Conservation (phyloP, 2,113 vertebrate species). For the Oryzias woworae region DNA sequence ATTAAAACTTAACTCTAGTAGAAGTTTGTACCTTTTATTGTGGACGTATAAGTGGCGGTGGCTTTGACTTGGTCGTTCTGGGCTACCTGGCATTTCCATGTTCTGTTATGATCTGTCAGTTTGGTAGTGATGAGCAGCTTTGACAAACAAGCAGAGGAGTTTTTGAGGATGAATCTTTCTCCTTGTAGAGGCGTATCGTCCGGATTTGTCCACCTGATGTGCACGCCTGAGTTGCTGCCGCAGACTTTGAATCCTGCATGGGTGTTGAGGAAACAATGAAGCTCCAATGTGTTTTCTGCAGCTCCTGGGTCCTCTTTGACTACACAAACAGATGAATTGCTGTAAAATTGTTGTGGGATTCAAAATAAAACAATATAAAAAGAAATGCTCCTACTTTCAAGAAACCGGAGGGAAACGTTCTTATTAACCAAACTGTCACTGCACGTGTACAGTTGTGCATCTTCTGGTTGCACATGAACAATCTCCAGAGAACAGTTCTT, state of each 20-base stretch:
- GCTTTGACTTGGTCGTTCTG: conserved; percentile 31
- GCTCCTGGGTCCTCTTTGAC: background rate
- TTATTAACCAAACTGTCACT: conserved; percentile 8
- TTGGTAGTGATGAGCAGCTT: conserved; percentile 39
- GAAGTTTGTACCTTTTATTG: conserved; percentile 39
- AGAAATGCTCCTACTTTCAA: conserved; percentile 36
- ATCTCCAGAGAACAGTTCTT: conserved; percentile 59
- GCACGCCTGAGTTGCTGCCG: conserved; percentile 21
- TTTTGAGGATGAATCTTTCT: conserved; percentile 26
- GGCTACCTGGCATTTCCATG: conserved; percentile 54
- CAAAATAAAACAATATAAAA: no score
- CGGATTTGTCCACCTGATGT: conserved; percentile 42
- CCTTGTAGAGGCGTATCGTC: conserved; percentile 29
- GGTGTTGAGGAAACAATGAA: conserved; percentile 46
- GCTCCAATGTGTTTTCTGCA: conserved; percentile 10
- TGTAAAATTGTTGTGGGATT: background rate
- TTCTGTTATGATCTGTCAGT: conserved; percentile 55
- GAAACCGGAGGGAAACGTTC: conserved; percentile 31
- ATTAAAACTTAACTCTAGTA: background rate
- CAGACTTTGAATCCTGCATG: background rate
- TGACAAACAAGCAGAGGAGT: conserved; percentile 32
- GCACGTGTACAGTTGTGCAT: conserved; percentile 50
- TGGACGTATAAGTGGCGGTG: conserved; percentile 24
- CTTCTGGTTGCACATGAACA: background rate
- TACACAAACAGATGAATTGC: conserved; percentile 2